Conservation (phyloP, 2,797 vertebrate species). For the Etheostoma nigrum region DNA sequence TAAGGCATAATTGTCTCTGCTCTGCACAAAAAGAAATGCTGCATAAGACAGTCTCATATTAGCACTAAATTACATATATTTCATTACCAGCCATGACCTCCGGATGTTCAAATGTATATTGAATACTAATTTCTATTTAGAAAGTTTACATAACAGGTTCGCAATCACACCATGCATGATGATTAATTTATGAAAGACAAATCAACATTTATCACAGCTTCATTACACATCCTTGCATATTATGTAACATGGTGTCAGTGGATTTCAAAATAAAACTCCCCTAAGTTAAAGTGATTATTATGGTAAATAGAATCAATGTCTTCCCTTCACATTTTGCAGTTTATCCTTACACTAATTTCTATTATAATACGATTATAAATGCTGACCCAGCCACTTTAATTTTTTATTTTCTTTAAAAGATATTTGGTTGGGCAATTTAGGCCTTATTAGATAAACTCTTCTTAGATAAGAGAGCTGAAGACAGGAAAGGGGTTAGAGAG, state of each 20-base stretch:
- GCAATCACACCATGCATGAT: slow-evolving; percentile 8
- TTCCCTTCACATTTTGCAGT: not conserved
- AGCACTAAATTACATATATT: slow-evolving; percentile 49
- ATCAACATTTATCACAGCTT: slow-evolving; percentile 38
- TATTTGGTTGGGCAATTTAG: no score
- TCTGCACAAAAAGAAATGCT: slow-evolving; percentile 35
- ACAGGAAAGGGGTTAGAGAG: no score
- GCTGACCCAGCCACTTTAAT: not conserved
- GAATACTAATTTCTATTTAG: slow-evolving; percentile 30
- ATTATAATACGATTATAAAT: not conserved
- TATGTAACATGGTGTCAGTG: slow-evolving; percentile 4
- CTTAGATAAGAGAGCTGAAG: no score
- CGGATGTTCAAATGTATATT: slow-evolving; percentile 32
- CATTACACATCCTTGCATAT: slow-evolving; percentile 26
- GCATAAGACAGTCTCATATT: slow-evolving; percentile 35
- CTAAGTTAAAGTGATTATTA: not conserved
- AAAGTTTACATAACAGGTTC: slow-evolving; percentile 31
- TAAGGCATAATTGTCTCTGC: slow-evolving; percentile 47
- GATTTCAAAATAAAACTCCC: slow-evolving; percentile 25
- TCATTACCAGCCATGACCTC: slow-evolving; percentile 30
- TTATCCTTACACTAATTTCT: not conserved
- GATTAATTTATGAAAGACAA: slow-evolving; percentile 49
- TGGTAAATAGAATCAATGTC: not conserved
- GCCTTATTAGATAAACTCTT: no score
- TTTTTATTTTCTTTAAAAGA: not conserved